Percentiles rank a stretch among this genome's conserved stretches.
phyloP scores from a whole-genome alignment of 2,888 invertebrate species.

The Ischnura elegans region DNA sequence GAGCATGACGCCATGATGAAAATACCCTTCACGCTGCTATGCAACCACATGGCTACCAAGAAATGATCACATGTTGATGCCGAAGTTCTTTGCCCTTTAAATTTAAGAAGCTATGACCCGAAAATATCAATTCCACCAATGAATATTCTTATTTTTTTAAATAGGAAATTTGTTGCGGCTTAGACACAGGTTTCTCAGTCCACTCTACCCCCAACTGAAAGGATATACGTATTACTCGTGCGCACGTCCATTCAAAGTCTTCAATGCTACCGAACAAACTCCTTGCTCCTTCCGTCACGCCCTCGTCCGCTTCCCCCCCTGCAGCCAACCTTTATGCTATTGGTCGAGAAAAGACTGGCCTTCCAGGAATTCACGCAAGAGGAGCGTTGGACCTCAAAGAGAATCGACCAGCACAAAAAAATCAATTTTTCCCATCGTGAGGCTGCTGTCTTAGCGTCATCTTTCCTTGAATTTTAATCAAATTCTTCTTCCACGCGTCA shows the following conservation, averaged over 20 bases:
- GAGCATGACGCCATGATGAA: too few relatives aligned
- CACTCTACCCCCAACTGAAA: too few relatives aligned
- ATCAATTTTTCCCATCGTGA: not conserved
- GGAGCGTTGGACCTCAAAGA: slow-evolving; percentile 18
- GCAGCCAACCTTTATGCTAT: not conserved
- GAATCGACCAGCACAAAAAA: slow-evolving; percentile 28
- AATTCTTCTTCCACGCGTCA: slow-evolving; percentile 65
- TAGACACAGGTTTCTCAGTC: too few relatives aligned
- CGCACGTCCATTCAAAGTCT: not conserved
- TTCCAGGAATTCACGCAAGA: slow-evolving; percentile 37
- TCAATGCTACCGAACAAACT: not conserved
- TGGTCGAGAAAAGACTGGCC: not conserved
- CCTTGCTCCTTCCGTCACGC: not conserved
- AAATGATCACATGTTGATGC: too few relatives aligned
- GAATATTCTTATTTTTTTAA: too few relatives aligned
- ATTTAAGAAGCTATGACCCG: too few relatives aligned
- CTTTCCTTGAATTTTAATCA: slow-evolving; percentile 74
- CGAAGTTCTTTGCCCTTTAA: too few relatives aligned
- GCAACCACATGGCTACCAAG: too few relatives aligned
- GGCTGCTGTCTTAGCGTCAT: slow-evolving; percentile 71
- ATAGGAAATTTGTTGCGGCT: too few relatives aligned
- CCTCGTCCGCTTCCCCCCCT: not conserved
- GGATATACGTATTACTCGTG: not conserved
- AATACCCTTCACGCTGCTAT: too few relatives aligned
- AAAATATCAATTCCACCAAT: too few relatives aligned